Conservation (phyloP, 2,797 vertebrate species). For the Jordanella pulchra region DNA sequence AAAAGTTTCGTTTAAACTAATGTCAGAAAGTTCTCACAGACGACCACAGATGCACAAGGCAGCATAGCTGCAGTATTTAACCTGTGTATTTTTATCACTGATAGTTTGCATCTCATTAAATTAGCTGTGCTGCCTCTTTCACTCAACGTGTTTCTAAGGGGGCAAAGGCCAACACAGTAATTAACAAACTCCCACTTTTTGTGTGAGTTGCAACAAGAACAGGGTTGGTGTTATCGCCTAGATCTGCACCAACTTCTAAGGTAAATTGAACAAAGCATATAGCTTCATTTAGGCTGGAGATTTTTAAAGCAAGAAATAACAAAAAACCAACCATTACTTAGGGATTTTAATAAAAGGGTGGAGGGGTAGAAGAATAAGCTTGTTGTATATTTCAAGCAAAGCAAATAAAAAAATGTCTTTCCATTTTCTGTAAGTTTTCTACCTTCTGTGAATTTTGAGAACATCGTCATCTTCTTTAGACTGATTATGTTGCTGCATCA, state of each 20-base stretch:
- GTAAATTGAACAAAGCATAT: not conserved
- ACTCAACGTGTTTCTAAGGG: not conserved
- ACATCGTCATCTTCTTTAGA: constrained; percentile 31
- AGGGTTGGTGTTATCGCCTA: not conserved
- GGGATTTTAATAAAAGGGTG: no score
- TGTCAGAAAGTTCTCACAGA: not conserved
- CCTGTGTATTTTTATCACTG: not conserved
- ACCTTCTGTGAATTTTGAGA: constrained; percentile 20
- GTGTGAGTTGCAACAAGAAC: not conserved
- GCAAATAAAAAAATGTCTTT: not conserved
- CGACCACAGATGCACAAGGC: not conserved
- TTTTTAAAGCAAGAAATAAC: not conserved
- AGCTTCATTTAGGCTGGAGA: not conserved
- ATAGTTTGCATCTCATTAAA: not conserved
- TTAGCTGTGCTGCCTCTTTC: not conserved
- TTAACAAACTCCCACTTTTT: not conserved
- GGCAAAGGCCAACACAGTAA: not conserved
- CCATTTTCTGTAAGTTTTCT: not conserved
- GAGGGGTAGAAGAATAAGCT: no score
- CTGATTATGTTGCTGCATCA: constrained; percentile 26
- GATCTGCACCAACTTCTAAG: not conserved
- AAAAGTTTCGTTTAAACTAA: no score
- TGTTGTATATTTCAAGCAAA: not conserved
- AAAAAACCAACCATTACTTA: not conserved
- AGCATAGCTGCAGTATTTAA: not conserved